phyloP scores from a whole-genome alignment of 2,888 invertebrate species.

The Seladonia tumulorum region DNA sequence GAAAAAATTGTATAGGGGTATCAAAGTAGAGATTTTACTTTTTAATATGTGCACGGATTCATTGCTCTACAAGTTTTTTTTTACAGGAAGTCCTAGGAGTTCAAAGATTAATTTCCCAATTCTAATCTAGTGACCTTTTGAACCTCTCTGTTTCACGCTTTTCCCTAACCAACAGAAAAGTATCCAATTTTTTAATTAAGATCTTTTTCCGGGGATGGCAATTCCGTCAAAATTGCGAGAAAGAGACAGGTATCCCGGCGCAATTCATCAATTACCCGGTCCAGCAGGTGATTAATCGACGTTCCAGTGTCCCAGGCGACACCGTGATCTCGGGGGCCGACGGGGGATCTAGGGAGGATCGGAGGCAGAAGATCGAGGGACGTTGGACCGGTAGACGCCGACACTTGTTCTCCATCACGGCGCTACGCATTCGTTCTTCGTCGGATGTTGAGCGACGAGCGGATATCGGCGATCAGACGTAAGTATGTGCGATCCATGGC shows the following conservation, averaged over 20 bases:
- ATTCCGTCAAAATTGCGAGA: slow-evolving; percentile 22
- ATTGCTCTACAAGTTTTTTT: too few species aligned
- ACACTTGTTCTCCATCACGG: slow-evolving; percentile 49
- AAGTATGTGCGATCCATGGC: slow-evolving; percentile 62
- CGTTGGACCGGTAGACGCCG: slow-evolving; percentile 21
- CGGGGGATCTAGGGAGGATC: slow-evolving; percentile 5
- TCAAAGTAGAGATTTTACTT: too few species aligned
- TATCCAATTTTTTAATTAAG: too few species aligned
- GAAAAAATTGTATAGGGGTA: slow-evolving; percentile 28
- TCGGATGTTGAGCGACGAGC: slow-evolving; percentile 53
- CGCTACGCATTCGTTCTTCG: slow-evolving; percentile 31
- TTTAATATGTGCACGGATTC: too few species aligned
- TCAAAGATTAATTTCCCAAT: too few species aligned
- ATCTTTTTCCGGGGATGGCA: slow-evolving; percentile 37
- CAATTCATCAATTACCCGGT: slow-evolving; percentile 68
- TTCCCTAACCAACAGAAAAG: too few species aligned
- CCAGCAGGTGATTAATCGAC: slow-evolving; percentile 67
- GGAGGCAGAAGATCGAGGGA: slow-evolving; percentile 23
- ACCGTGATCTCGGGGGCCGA: slow-evolving; percentile 5
- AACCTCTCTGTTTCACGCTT: too few species aligned
- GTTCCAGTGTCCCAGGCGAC: slow-evolving; percentile 16
- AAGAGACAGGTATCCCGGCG: slow-evolving; percentile 33
- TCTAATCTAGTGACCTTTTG: too few species aligned
- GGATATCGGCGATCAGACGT: slow-evolving; percentile 58
- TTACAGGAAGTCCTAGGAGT: too few species aligned